Evolutionary conservation across 1,140 invertebrate genomes (phyloP), one percentile per base, ranked within the genome.

Genomic region (Zaprionus kolodkinae): DNA sequence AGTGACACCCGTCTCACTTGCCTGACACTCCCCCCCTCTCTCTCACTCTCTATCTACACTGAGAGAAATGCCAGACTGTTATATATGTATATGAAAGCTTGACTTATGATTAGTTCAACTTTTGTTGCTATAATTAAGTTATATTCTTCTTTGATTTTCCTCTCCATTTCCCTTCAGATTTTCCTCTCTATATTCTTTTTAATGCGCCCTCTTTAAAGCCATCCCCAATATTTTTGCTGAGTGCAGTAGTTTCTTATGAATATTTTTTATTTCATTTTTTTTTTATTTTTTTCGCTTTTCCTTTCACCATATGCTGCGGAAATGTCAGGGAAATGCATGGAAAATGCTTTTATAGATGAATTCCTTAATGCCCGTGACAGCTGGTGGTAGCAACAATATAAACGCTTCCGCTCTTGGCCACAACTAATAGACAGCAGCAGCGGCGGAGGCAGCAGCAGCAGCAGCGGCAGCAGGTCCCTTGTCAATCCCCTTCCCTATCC

Each of bases 261-360:
- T 30, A 30, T 30, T 30, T 30, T 30, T 30, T 3, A 30, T 65
- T 25, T 50, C 17, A 21, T 21, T 21, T 21, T 21, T 21, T 21
- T 21, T 1, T 21, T 10, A 6, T 50, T 9, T 68, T 68, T 66
- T 13, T 15, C 48, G 40, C 15, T 54, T 61, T 68, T 65, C 55
- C 40, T 50, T 17, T 10, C 11, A 57, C 52, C 83, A 83, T 79
- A 87, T 79, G 82, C 55, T 82, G 66, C 83, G 80, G 84, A 87
- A 88, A 84, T 89, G 84, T 88, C 70, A 64, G 71, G 70, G 71
- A 87, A 87, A 87, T 84, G 80, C 77, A 76, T 84, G 77, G 70
- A 87, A 87, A 88, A 88, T 87, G 81, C 68, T 79, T 60, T 66
- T 59, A 73, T 79, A 67, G 73, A 76, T 76, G 66, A 75, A 76